phyloP scores from a whole-genome alignment of 2,888 invertebrate genomes.

The Hoplodrina blanda region DNA sequence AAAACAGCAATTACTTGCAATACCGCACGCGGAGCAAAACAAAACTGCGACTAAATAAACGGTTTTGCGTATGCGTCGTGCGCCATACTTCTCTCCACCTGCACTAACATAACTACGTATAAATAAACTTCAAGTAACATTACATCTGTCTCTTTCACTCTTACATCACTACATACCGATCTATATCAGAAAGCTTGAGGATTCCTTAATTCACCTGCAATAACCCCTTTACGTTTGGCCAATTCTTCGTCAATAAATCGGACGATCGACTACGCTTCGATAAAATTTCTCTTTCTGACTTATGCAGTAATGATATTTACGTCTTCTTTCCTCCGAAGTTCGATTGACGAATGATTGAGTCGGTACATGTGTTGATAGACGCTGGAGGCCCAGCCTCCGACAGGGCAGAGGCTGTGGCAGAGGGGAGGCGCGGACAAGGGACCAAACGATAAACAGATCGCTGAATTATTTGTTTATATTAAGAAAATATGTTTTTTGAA shows the following conservation, averaged over 20 bases:
- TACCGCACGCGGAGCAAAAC: conserved; percentile 79
- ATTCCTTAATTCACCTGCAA: conserved; percentile 75
- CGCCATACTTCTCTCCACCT: conserved; percentile 76
- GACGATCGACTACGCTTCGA: conserved; percentile 70
- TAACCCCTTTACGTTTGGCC: conserved; percentile 80
- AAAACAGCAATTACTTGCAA: conserved; percentile 82
- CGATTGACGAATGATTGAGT: conserved; percentile 88
- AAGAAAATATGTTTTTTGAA: conserved; percentile 16
- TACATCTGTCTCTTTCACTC: conserved; percentile 78
- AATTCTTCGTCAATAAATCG: conserved; percentile 79
- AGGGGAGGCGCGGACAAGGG: conserved; percentile 68
- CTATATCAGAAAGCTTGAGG: conserved; percentile 70
- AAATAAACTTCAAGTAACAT: conserved; percentile 73
- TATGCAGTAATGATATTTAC: conserved; percentile 71
- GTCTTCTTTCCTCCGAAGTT: conserved; percentile 80
- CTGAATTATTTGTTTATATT: conserved; percentile 35
- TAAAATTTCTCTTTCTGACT: conserved; percentile 77
- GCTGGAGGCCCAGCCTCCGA: conserved; percentile 79
- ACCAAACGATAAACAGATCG: conserved; percentile 62
- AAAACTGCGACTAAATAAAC: conserved; percentile 80
- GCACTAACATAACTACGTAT: conserved; percentile 62
- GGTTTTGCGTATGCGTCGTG: conserved; percentile 74
- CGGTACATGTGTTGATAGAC: conserved; percentile 79
- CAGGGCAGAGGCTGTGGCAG: no score
- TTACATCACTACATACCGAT: conserved; percentile 66